Conservation (phyloP, 2,113 vertebrate species). For the Felis catus region F.catus_Fca126_mat1.0 CM031424.1:89212501-89213000, state of each 20-base stretch:
- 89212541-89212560: not conserved
- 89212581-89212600: not conserved
- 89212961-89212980: no score
- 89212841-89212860: not conserved
- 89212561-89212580: rapidly evolving
- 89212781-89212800: not conserved
- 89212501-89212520: not conserved
- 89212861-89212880: rapidly evolving
- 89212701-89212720: not conserved
- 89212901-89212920: not conserved
- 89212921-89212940: no score
- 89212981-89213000: no score
- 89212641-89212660: not conserved
- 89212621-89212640: not conserved
- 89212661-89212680: not conserved
- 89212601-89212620: rapidly evolving
- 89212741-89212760: not conserved
- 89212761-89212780: not conserved
- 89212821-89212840: not conserved
- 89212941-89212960: no score
- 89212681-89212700: not conserved
- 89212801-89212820: rapidly evolving
- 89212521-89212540: not conserved
- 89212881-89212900: not conserved
- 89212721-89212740: not conserved